Conservation (phyloP, 2,888 invertebrate genomes). For the Temnothorax rugatulus region DNA sequence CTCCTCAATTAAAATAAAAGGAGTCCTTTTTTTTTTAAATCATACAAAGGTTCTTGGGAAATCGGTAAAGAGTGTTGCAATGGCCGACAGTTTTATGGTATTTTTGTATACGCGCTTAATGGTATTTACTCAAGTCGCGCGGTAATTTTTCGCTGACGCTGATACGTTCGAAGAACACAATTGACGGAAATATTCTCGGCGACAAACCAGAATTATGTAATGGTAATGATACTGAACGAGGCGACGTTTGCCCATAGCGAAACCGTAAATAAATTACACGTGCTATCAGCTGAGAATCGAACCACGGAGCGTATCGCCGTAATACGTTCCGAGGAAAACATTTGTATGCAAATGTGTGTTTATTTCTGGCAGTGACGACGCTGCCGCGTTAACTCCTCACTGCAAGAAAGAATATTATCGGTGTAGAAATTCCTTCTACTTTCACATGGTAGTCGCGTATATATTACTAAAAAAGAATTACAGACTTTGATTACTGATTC, state of each 20-base stretch:
- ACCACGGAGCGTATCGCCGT: background rate
- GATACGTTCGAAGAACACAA: background rate
- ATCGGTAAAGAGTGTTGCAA: background rate
- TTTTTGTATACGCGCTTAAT: background rate
- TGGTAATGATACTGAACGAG: background rate
- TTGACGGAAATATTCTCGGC: background rate
- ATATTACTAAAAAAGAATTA: background rate
- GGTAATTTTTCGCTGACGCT: background rate
- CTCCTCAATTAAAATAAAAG: background rate
- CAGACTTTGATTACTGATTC: background rate
- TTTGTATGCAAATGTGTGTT: constrained; percentile 47
- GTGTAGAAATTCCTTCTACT: background rate
- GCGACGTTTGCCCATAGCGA: background rate
- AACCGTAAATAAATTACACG: background rate
- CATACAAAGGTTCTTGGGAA: background rate
- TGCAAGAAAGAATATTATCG: background rate
- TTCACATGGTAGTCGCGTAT: background rate
- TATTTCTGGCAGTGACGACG: constrained; percentile 15
- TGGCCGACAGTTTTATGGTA: background rate
- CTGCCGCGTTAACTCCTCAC: background rate
- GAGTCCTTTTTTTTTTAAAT: background rate
- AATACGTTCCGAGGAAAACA: constrained; percentile 21
- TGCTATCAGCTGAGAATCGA: background rate
- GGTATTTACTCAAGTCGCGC: background rate
- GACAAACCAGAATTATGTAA: background rate